These are phyloP conservation scores for Amphilophus citrinellus DNA, from an alignment of 2,113 vertebrate genomes.

Conservation along the genomic window DNA sequence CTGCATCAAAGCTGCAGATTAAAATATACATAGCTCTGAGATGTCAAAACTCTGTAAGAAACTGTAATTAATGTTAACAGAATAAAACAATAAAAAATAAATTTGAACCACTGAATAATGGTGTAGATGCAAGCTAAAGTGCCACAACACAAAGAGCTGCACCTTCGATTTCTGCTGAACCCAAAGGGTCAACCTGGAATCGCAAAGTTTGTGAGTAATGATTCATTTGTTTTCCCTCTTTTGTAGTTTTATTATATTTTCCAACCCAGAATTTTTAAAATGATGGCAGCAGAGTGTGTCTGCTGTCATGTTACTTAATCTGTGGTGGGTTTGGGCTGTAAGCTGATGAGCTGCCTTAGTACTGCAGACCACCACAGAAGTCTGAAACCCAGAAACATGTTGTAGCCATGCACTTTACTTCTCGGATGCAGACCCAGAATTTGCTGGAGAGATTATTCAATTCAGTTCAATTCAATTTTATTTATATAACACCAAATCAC, in stretches of 20 bases:
- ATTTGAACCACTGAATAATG: background rate
- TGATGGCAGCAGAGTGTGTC: background rate
- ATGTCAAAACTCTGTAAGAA: background rate
- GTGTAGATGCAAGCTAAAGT: background rate
- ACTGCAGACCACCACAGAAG: too few species aligned
- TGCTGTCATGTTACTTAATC: background rate
- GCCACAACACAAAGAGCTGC: background rate
- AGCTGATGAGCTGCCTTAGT: too few species aligned
- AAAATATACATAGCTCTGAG: constrained; percentile 8
- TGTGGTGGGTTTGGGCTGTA: background rate
- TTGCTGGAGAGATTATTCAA: too few species aligned
- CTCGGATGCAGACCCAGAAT: too few species aligned
- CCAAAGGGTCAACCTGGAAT: background rate
- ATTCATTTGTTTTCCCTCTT: too few species aligned
- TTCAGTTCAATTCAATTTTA: too few species aligned
- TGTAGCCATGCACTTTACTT: too few species aligned
- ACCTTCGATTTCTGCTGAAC: background rate
- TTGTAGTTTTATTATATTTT: too few species aligned
- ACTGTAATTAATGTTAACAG: background rate
- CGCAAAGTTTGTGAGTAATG: too few species aligned
- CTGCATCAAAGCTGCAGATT: constrained; percentile 3
- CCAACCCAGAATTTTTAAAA: background rate
- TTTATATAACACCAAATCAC: too few species aligned
- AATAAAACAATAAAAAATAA: background rate
- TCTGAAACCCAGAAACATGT: too few species aligned